Evolutionary conservation across 2,797 vertebrate species (phyloP), one percentile per base, ranked within the genome.

Genomic region (Moxostoma hubbsi): DNA sequence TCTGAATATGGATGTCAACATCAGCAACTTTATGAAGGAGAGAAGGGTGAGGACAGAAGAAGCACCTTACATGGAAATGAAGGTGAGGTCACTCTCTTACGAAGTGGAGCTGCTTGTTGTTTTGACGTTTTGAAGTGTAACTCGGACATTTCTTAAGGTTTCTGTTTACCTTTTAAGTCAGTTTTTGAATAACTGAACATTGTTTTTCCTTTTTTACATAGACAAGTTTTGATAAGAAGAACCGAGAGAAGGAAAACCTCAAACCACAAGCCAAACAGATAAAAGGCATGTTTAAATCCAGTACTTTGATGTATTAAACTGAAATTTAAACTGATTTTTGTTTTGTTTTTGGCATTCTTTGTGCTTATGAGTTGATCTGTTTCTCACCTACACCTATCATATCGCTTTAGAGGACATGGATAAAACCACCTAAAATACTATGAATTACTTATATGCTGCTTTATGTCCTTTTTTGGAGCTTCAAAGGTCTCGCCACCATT

Each of bases 41-140:
- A 92, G 90, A 82, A 88, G 86, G 62, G 93, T 93, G 73, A 8
- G 91, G 77, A 88, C 87, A 6, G 83, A 86, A 82, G 91, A 95
- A 83, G 89, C 85, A 58, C 89, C 91, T 58, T 94, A 94, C 64
- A 91, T 94, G 91, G 92, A 94, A 89, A 93, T 94, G 79, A 90
- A 91, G 95, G 95, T 97, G 92, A 88, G 89, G 84, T 6, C 46
- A 10, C 46, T 66, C 1, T 49, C 36, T 36, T 4, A 36, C 4
- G 36, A 36, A 36, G 9, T 51, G 0, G 9, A 9, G 16, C 11
- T 50, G 3, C 11, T 61, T 73, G 49, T 51, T 9, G 49, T 51
- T 9, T 51, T 1, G 16, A 16, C 7, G 11, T 13, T 72, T 18
- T 13, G 36, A 55, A 75, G 36, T 1, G 4, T 13, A 9, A 24